Evolutionary conservation across 1,140 invertebrate genomes (phyloP).

Genomic region (Bradynema listronoti): DNA sequence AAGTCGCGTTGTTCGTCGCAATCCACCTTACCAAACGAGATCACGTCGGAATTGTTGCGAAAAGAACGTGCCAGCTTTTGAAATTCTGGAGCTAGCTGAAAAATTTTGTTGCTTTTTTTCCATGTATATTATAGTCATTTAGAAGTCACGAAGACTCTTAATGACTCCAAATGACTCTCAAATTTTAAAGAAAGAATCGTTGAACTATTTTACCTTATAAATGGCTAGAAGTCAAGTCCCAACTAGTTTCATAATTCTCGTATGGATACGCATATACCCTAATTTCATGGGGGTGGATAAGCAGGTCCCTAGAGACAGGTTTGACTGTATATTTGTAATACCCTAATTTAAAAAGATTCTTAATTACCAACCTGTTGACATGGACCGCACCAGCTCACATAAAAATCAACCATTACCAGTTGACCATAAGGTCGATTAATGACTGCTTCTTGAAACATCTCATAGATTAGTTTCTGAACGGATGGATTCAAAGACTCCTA

Average conservation of each 20-base stretch:
- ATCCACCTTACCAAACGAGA: slow-evolving; percentile 68
- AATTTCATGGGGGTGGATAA: too few species aligned
- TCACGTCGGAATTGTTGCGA: slow-evolving; percentile 52
- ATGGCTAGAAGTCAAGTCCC: too few species aligned
- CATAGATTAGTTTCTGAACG: slow-evolving; percentile 64
- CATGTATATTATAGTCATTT: too few species aligned
- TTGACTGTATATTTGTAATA: too few species aligned
- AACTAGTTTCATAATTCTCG: too few species aligned
- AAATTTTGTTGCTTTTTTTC: slow-evolving; percentile 4
- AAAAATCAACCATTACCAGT: slow-evolving; percentile 68
- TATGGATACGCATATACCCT: too few species aligned
- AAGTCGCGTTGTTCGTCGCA: slow-evolving; percentile 65
- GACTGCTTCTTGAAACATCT: slow-evolving; percentile 64
- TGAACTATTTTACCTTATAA: too few species aligned
- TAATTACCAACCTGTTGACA: slow-evolving; percentile 63
- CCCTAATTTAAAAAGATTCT: too few species aligned
- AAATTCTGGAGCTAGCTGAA: slow-evolving; percentile 51
- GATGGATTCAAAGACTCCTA: slow-evolving; percentile 62
- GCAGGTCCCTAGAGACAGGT: too few species aligned
- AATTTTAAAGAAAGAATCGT: too few species aligned
- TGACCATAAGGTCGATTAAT: slow-evolving; percentile 60
- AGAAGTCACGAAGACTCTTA: too few species aligned
- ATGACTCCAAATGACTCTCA: too few species aligned
- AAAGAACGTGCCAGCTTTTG: slow-evolving; percentile 40
- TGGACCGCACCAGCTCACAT: slow-evolving; percentile 68